Conservation (phyloP, 2,888 invertebrate species). For the Aradus depressus region DNA sequence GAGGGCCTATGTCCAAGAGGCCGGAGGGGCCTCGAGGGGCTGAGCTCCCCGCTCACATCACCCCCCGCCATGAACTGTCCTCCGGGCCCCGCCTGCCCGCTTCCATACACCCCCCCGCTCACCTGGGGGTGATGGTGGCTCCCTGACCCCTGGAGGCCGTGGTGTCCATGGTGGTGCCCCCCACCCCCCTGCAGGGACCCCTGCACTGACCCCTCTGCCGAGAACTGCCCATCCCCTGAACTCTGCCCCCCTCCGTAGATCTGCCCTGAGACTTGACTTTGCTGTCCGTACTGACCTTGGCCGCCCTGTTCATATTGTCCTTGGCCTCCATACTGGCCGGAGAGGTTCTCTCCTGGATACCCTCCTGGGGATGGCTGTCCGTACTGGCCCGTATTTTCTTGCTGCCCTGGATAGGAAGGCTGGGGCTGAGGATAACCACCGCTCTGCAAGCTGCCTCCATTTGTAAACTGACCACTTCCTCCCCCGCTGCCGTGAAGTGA, state of each 20-base stretch:
- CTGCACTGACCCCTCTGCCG: constrained; percentile 15
- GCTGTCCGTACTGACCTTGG: constrained; percentile 5
- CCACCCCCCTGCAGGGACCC: background rate
- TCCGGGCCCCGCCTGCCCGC: no score
- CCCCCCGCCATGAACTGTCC: constrained; percentile 19
- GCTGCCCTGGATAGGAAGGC: background rate
- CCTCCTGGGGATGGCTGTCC: no score
- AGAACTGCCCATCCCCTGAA: constrained; percentile 20
- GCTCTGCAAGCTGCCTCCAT: constrained; percentile 4
- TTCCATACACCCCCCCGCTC: background rate
- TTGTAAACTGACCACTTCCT: constrained; percentile 10
- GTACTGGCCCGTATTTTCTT: no score
- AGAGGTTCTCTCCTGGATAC: background rate
- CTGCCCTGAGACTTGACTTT: constrained; percentile 6
- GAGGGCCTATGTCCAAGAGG: no score
- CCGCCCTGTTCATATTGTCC: background rate
- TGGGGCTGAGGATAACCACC: background rate
- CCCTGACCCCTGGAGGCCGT: no score
- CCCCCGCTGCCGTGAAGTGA: constrained; percentile 2
- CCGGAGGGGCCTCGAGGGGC: no score
- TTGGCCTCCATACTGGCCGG: constrained; percentile 4
- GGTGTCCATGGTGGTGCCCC: no score
- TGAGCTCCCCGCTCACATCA: no score
- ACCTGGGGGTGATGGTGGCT: background rate
- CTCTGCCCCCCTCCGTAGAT: constrained; percentile 14